Percentiles rank a stretch among this genome's conserved stretches.
phyloP scores from a whole-genome alignment of 2,113 vertebrate species.

The Tetraodon nigroviridis region DNA sequence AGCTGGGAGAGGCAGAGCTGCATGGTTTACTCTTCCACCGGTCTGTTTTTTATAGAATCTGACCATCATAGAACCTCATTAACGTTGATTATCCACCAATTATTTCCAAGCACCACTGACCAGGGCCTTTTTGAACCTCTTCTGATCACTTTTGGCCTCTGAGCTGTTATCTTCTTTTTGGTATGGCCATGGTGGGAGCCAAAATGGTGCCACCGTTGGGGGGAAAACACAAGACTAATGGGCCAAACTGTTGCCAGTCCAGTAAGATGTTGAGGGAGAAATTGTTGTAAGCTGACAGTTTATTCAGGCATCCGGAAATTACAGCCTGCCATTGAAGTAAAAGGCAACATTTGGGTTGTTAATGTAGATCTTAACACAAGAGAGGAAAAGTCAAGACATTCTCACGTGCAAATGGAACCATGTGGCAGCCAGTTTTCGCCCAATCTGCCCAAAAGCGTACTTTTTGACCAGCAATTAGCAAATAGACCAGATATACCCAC shows the following conservation, averaged over 20 bases:
- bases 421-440: conserved; percentile 34
- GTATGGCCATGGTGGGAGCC: conserved; percentile 64
- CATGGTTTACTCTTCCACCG: background rate
- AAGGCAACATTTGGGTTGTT: conserved; percentile 59
- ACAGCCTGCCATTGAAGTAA: conserved; percentile 58
- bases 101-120: conserved; percentile 26
- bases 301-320: conserved; percentile 67
- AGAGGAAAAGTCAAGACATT: conserved; percentile 52
- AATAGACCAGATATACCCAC: too few relatives aligned
- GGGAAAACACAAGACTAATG: conserved; percentile 57
- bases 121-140: conserved; percentile 48
- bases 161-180: conserved; percentile 63
- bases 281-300: conserved; percentile 65
- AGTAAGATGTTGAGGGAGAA: conserved; percentile 63
- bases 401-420: conserved; percentile 37
- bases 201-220: conserved; percentile 66
- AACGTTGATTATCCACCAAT: too few relatives aligned
- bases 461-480: too few relatives aligned
- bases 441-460: conserved; percentile 15
- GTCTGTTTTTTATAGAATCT: too few relatives aligned
- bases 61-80: too few relatives aligned
- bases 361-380: conserved; percentile 61
- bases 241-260: conserved; percentile 59
- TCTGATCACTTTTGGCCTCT: conserved; percentile 67
- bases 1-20: conserved; percentile 6